Base-by-base conservation (phyloP, 2,113 vertebrate genomes). In the Coptodon bakossiorum region DNA sequence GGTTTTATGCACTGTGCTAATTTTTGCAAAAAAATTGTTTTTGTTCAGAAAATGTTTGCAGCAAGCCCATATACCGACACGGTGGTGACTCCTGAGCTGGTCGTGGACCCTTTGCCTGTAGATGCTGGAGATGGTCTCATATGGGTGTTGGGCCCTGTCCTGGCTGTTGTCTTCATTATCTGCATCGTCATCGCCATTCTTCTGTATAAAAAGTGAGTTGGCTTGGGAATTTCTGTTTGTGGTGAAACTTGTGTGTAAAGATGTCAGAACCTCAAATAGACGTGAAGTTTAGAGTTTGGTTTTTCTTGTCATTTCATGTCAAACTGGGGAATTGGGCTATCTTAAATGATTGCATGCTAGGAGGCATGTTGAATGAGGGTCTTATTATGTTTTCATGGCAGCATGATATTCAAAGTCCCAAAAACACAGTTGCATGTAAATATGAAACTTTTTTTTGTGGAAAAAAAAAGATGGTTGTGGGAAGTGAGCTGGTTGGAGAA, bases 121-220 rank as follows among this genome's bases (percentile, higher is more conserved):
- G 98, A 99, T 0, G 87, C 92, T 3, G 98, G 98, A 0, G 99
- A 99, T 45, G 98, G 98, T 13, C 97, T 99, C n/a, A 98, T 99
- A 94, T 99, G 99, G 99, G 98, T 99, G 94, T 97, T 99, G 1
- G 99, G 99, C 45, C 99, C 99, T 0, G 98, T 99, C 43, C 95
- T 99, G 79, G 99, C 99, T 0, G 99, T 99, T 84, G 98, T 99
- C 84, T 99, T 99, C 95, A 99, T 99, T 91, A 99, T 99, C 94
- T 99, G 98, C 95, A 99, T 99, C 4, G 99, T 99, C 81, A 99
- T 99, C 2, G 98, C 98, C 85, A 99, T 99, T 88, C 97, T 99
- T 7, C 97, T 99, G 8, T 99, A 99, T 93, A 99, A 99, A 95
- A 99, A 99, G 99, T 99, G 96, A 98, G 98, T 94, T 83, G 14